Evolutionary conservation across 2,797 vertebrate species (phyloP), one percentile per base, ranked within the genome.

Genomic region (Psittacula echo): DNA sequence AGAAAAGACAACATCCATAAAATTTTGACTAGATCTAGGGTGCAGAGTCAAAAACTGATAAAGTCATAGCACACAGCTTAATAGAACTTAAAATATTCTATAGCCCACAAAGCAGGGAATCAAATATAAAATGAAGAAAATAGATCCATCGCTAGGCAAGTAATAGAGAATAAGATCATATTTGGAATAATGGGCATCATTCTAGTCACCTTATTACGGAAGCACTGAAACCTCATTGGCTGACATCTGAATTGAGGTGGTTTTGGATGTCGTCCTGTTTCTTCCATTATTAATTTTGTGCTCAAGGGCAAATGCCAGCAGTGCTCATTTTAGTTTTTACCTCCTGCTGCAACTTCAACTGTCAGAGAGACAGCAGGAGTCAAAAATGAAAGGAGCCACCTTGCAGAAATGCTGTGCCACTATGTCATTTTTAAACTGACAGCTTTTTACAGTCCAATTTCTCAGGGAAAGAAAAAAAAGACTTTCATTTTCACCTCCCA

Each of bases 261-360:
- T 97, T 98, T 94, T 93, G 95, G 97, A 95, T 96, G 85, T 97
- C 32, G 13, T 85, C 88, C 95, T 87, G 95, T 97, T 98, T 96
- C 97, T 97, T 98, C 97, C 97, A 98, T 98, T 98, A 98, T 98
- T 98, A 98, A 98, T 98, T 97, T 97, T 93, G 90, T 94, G 98
- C 97, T 97, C 6, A 53, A 97, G 98, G 98, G 97, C 97, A 98
- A 97, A 98, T 97, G 98, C 97, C 97, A 97, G 88, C 94, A 97
- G 96, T 95, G 95, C 95, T 97, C 94, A 96, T 96, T 98, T 97
- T 97, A 95, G 92, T 95, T 96, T 97, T 97, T 96, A 96, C 97
- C 96, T 97, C 97, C 97, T 97, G 97, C 97, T 98, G 98, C 97
- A 98, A 97, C 95, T 98, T 98, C 96, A 97, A 98, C 97, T 98